Conservation (phyloP, 2,888 invertebrate genomes). For the Clitarchus hookeri region DNA sequence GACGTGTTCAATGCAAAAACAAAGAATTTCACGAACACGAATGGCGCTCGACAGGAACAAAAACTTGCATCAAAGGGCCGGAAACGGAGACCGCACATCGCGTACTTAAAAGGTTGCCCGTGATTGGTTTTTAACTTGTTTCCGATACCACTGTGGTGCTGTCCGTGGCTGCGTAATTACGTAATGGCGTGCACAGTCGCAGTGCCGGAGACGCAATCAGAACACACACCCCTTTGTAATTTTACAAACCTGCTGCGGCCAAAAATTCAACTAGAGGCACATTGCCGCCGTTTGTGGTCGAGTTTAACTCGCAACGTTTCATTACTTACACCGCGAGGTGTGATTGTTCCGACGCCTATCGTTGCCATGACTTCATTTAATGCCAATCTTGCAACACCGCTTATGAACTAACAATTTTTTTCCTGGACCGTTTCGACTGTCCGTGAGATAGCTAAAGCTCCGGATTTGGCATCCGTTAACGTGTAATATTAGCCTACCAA, state of each 20-base stretch:
- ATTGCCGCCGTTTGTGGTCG: no score
- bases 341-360: no score
- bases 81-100: not conserved
- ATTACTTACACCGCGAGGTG: no score
- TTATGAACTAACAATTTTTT: no score
- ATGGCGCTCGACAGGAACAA: not conserved
- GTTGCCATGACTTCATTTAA: no score
- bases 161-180: not conserved
- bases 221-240: not conserved
- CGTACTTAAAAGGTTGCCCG: not conserved
- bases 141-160: not conserved
- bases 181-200: not conserved
- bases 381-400: no score
- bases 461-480: no score
- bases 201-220: not conserved
- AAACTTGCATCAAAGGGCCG: not conserved
- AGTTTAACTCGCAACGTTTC: no score
- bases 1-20: not conserved
- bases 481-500: no score
- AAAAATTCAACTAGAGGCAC: not conserved
- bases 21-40: not conserved
- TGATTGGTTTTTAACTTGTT: slow-evolving; percentile 1
- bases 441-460: no score
- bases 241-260: not conserved
- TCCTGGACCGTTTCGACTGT: no score